Base-by-base conservation (phyloP, 2,113 vertebrate species). In the Eublepharis macularius region DNA sequence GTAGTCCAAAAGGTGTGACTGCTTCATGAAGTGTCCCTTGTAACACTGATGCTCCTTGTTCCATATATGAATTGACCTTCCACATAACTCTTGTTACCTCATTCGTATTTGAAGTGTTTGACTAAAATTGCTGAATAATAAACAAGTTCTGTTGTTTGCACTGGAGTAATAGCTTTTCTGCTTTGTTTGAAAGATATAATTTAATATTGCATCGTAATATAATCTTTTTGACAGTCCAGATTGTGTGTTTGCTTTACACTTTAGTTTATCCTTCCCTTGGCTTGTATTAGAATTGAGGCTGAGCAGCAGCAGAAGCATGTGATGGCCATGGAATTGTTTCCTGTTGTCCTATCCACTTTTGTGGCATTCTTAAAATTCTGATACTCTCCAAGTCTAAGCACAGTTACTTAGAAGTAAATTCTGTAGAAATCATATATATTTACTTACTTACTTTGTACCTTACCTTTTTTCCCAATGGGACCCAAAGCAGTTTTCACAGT, bases 121-220 rank as follows among this genome's bases (percentile, higher is more conserved):
- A 6, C 24, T 39, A 65, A 47, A 89, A 87, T 32, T 83, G 60
- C 4, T 72, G 26, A 78, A 73, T 60, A 87, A 78, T 83, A 73
- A 83, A 77, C 21, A 1, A 60, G 66, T 60, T 1, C 76, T 76
- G 16, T 24, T 75, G 6, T 26, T 54, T 36, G 6, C 60, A 6
- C 45, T 83, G 19, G 79, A 89, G 57, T 82, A 85, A 32, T 7
- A 0, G 51, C 69, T 32, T 51, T 41, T 4, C n/a, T 65, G 60
- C 34, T 87, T 2, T 19, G 83, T 1, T 0, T 88, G 85, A 43
- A 43, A 1, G 0, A 29, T 45, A 75, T 83, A n/a, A n/a, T n/a
- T n/a, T n/a, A n/a, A n/a, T n/a, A n/a, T n/a, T n/a, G n/a, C n/a
- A n/a, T 4, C 1, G 3, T 49, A n/a, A 2, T 47, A 60, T 57